These are phyloP conservation scores for Tholera decimalis DNA, from an alignment of 2,888 invertebrate species.

Conservation along the genomic window DNA sequence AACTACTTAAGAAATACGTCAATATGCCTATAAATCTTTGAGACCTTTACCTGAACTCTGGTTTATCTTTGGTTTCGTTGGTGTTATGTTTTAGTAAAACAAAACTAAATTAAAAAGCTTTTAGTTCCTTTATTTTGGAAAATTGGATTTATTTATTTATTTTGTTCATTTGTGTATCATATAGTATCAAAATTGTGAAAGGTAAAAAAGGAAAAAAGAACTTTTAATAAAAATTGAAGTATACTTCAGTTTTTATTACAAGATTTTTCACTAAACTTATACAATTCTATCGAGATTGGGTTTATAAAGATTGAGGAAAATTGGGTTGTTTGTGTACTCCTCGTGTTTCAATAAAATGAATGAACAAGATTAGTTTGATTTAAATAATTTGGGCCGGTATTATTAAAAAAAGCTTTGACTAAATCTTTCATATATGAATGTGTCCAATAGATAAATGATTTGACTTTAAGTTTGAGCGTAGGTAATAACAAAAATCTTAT, in stretches of 20 bases:
- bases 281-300: conserved; percentile 17
- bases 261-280: conserved; percentile 16
- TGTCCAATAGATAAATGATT: not conserved
- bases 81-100: too few relatives aligned
- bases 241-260: not conserved
- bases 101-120: not conserved
- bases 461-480: not conserved
- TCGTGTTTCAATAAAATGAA: conserved; percentile 26
- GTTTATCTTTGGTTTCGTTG: too few relatives aligned
- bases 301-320: conserved; percentile 19
- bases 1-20: conserved; percentile 30
- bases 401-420: conserved; percentile 5
- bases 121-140: not conserved
- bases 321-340: not conserved
- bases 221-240: not conserved
- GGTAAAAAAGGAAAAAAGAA: too few relatives aligned
- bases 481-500: too few relatives aligned
- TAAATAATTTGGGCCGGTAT: conserved; percentile 4
- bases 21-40: not conserved
- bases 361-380: not conserved
- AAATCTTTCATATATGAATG: too few relatives aligned
- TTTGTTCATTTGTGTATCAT: conserved; percentile 20
- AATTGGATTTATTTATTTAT: not conserved
- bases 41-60: too few relatives aligned
- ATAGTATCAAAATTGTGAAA: too few relatives aligned